Percentiles rank a stretch among this genome's conserved stretches.
These are phyloP conservation scores for Lampris incognitus DNA, from an alignment of 2,113 vertebrate species.

Conservation along the genomic window DNA sequence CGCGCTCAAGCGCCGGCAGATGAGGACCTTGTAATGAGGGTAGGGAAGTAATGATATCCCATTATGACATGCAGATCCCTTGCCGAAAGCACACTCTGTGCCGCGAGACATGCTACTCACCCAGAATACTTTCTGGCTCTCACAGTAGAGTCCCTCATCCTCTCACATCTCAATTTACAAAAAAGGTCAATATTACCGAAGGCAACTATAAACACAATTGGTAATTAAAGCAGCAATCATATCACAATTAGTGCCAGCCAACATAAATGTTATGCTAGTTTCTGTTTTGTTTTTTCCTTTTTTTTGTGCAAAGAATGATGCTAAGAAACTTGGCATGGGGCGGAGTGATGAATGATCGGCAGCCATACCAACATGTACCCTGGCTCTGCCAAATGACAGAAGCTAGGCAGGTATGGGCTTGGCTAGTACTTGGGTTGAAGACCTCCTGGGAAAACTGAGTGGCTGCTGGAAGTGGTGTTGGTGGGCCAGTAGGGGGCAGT, in stretches of 20 bases:
- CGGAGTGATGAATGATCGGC: neutral
- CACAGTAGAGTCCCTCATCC: conserved; percentile 51
- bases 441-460: no score
- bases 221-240: conserved; percentile 70
- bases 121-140: conserved; percentile 50
- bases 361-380: no score
- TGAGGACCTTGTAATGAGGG: conserved; percentile 81
- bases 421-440: no score
- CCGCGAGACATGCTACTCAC: conserved; percentile 37
- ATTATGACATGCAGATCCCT: conserved; percentile 81
- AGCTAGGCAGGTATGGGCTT: no score
- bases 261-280: conserved; percentile 1
- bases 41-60: conserved; percentile 81
- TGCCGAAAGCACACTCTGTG: conserved; percentile 60
- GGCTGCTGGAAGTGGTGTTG: no score
- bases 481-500: no score
- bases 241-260: conserved; percentile 58
- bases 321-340: conserved; percentile 30
- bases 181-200: conserved; percentile 67
- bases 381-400: no score
- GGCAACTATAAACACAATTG: conserved; percentile 60
- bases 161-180: conserved; percentile 59
- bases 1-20: conserved; percentile 68
- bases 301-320: conserved; percentile 12
- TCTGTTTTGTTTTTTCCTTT: no score